Evolutionary conservation across 1,140 invertebrate genomes (phyloP).

Genomic region (Penaeus vannamei): DNA sequence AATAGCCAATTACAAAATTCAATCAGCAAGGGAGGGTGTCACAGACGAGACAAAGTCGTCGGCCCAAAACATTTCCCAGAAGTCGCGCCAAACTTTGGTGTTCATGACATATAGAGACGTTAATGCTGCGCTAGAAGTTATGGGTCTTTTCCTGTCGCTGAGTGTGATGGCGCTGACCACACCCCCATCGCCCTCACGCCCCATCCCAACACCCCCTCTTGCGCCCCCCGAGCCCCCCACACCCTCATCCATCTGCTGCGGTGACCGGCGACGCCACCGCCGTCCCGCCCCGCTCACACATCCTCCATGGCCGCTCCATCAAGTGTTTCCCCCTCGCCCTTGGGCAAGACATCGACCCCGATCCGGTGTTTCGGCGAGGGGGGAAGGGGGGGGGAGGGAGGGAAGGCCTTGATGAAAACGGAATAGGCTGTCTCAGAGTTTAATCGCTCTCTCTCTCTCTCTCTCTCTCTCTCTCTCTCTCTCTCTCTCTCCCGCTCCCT

Average conservation of each 20-base stretch:
- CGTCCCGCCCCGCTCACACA: background rate
- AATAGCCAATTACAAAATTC: no score
- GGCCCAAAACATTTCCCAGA: no score
- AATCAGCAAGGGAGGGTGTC: no score
- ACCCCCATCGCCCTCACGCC: background rate
- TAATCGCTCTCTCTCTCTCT: background rate
- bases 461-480: slow-evolving; percentile 28
- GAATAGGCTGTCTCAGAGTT: no score
- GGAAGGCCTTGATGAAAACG: no score
- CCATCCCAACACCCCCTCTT: background rate
- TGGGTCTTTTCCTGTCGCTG: slow-evolving; percentile 43
- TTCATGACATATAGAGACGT: slow-evolving; percentile 40
- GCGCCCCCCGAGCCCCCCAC: background rate
- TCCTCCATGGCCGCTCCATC: background rate
- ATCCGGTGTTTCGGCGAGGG: no score
- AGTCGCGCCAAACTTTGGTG: background rate
- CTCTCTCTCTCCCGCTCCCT: background rate
- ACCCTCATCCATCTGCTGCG: slow-evolving; percentile 18
- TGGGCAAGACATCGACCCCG: background rate
- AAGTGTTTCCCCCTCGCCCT: background rate
- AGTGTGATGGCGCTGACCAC: slow-evolving; percentile 14
- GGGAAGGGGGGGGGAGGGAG: no score
- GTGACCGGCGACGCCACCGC: background rate
- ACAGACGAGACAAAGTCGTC: no score
- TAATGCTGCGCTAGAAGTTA: slow-evolving; percentile 38